These are phyloP conservation scores for Dryobotodes eremita DNA, from an alignment of 2,888 invertebrate genomes.

Conservation along the genomic window DNA sequence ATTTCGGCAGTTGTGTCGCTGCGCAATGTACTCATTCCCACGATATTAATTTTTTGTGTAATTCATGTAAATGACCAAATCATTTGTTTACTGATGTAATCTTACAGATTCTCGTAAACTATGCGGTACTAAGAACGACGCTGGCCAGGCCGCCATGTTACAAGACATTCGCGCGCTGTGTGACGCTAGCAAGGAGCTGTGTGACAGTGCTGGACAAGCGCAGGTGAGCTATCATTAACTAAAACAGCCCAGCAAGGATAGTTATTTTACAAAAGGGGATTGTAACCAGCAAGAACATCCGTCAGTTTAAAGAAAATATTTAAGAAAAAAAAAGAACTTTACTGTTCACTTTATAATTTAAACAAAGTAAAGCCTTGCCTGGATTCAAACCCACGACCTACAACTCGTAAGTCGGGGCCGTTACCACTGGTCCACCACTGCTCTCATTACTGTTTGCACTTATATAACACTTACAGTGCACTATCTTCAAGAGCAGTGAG, in stretches of 20 bases:
- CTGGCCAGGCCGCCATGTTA: slow-evolving; percentile 30
- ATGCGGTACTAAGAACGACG: slow-evolving; percentile 44
- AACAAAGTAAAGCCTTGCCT: not conserved
- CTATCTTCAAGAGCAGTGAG: no score
- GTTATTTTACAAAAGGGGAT: not conserved
- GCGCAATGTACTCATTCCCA: not conserved
- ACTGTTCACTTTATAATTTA: not conserved
- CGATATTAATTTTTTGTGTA: not conserved
- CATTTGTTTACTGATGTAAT: not conserved
- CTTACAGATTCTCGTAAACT: slow-evolving; percentile 48
- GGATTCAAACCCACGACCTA: no score
- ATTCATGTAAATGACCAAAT: no score
- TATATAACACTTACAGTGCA: no score
- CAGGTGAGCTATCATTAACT: slow-evolving; percentile 46
- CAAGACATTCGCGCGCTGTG: slow-evolving; percentile 41
- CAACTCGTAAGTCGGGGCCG: no score
- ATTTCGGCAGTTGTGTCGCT: not conserved
- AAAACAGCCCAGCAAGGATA: not conserved
- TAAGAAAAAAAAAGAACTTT: not conserved
- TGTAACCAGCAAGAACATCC: no score
- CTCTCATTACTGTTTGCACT: not conserved
- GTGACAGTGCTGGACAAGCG: slow-evolving; percentile 63
- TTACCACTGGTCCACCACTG: no score
- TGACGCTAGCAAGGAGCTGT: slow-evolving; percentile 55
- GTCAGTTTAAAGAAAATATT: no score